Base-by-base conservation (phyloP, 2,113 vertebrate genomes). In the Seriola dumerili region DNA sequence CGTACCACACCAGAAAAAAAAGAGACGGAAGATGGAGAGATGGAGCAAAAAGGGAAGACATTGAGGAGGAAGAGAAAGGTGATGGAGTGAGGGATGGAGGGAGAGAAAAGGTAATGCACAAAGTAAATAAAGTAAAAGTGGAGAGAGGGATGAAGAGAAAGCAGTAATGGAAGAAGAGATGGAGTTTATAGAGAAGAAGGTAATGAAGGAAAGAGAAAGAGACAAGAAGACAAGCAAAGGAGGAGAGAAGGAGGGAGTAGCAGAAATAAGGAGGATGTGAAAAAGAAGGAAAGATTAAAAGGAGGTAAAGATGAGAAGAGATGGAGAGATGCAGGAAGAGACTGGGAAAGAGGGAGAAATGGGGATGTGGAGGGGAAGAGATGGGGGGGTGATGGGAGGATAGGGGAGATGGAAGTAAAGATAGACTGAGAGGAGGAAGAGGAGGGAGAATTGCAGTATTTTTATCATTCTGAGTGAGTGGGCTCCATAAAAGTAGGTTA, bases 401-500 rank as follows among this genome's bases (percentile, higher is more conserved):
- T 42, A 3, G 16, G 10, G 38, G 44, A 70, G 57, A 23, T 63
- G 25, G 59, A 78, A 38, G 54, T 9, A 48, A 34, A 34, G 66
- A 46, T 32, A 29, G 38, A 16, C 7, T 12, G 19, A 65, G 81
- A 50, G 44, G 32, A 83, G 19, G 63, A 6, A 50, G 81, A 85
- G 71, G 81, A 85, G 71, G 80, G 71, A 87, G 86, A 87, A 85
- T 50, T 91, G 86, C 86, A 87, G 90, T 83, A 89, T 93, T 89
- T 91, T 92, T 88, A 89, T 90, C 87, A 88, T 86, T 93, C 84
- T 81, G 81, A 87, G 85, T 83, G 87, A 93, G 86, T 81, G 81
- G 85, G 86, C 83, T 92, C 83, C 58, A 90, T 88, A 84, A 94
- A 94, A 93, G 92, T 93, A 93, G 91, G 91, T 94, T 93, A 93